Percentiles rank a stretch among this genome's conserved stretches.
Conservation (phyloP, 2,113 vertebrate genomes). For the Microtus oregoni region DNA sequence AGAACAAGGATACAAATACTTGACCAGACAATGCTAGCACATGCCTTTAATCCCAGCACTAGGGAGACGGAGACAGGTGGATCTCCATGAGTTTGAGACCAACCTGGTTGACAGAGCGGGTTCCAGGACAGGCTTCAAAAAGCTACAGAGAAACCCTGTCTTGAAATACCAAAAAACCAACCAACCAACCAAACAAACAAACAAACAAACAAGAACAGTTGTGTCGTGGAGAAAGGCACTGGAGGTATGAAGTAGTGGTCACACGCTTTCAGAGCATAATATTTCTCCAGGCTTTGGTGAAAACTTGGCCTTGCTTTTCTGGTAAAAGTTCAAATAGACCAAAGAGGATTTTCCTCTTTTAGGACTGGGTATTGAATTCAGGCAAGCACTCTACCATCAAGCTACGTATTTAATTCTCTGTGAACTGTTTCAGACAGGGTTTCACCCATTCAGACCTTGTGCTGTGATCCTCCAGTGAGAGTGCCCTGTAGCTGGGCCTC, state of each 20-base stretch:
- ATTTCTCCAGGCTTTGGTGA: background rate
- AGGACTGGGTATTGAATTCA: too few relatives aligned
- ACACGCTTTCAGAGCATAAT: background rate
- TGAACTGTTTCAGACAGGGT: background rate
- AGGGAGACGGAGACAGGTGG: too few relatives aligned
- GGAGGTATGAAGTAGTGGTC: background rate
- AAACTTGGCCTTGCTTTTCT: background rate
- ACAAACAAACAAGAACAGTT: too few relatives aligned
- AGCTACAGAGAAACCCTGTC: too few relatives aligned
- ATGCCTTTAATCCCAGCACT: too few relatives aligned
- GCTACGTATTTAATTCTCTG: background rate
- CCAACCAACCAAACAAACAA: too few relatives aligned
- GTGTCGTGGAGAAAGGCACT: background rate
- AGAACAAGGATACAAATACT: background rate
- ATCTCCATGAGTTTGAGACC: too few relatives aligned
- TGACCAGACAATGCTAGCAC: too few relatives aligned
- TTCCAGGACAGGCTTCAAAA: too few relatives aligned
- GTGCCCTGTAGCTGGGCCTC: background rate
- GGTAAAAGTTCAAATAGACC: background rate
- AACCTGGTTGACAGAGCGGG: too few relatives aligned
- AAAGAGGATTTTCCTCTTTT: background rate
- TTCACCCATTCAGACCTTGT: background rate
- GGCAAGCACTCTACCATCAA: background rate
- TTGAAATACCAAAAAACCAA: too few relatives aligned
- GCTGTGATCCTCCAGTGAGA: background rate